Base-by-base conservation (phyloP, 2,888 invertebrate genomes). In the Erebia epiphron region DNA sequence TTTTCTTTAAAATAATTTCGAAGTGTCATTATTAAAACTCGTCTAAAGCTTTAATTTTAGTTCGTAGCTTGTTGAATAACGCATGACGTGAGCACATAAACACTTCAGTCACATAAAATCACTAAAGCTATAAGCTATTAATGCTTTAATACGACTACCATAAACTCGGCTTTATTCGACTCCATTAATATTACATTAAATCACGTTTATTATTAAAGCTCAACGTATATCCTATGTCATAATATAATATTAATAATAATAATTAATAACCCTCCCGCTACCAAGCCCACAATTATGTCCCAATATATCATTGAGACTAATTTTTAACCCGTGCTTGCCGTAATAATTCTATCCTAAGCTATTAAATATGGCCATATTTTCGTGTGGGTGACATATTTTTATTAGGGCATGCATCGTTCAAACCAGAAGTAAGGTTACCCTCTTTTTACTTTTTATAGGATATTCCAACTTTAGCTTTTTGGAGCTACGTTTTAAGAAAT, bases 301-400 rank as follows among this genome's bases (percentile, higher is more conserved):
- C 67, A 60, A 74, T 73, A 73, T 74, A 75, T 74, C 70, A 73
- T 68, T 16, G 50, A 61, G 67, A 65, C 60, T 73, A 68, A 73
- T 67, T 70, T 68, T 70, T 67, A 71, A 70, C 72, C 69, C 72
- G 69, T 66, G 70, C 74, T 54, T 18, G 61, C 58, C 69, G 70
- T 70, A 71, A 77, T 76, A 67, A 66, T 63, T 73, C 68, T 49
- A 71, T 74, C 74, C 26, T 56, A 72, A 70, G 67, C 76, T 73
- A 75, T 78, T 78, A 75, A n/a, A 76, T 76, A 75, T 69, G 68
- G 62, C 57, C 70, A 74, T 75, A 75, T 73, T 73, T 62, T 77
- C 70, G 71, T 75, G 68, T 52, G 73, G 65, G 68, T 68, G 76
- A 76, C 73, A 78, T 76, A 77, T 75, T 77, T 78, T 78, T 75